Base-by-base conservation (phyloP, 1,140 invertebrate species). In the Aplysia californica region DNA sequence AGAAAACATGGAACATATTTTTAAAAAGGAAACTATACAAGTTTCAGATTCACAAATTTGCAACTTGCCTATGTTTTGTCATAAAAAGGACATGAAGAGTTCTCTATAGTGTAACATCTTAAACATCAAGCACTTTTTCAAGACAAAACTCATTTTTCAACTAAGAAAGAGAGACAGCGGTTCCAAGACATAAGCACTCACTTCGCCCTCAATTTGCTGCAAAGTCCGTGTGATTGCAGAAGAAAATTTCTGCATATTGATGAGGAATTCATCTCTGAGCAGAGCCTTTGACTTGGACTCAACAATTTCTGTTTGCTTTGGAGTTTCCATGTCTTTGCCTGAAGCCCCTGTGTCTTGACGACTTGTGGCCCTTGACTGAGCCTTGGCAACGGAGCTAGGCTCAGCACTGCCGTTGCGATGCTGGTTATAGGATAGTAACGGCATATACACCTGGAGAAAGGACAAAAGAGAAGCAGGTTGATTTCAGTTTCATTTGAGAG, bases 201-300 rank as follows among this genome's bases (percentile, higher is more conserved):
- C 89, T 80, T 91, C 90, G 15, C 89, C 89, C 80, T 90, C 90
- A 56, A 91, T 89, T 81, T 91, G 90, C 65, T 89, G 86, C 66
- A 91, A 87, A 1, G 90, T 90, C 50, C 89, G 83, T 41, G 85
- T 86, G 41, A 91, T 88, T 64, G 86, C 87, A 23, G 82, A 79
- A 5, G 88, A 79, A 85, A 91, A 91, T 66, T 91, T 91, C 69
- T 91, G 84, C 85, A 91, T 87, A 77, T 86, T 88, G 31, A 90
- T 89, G 1, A 89, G 79, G 69, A 91, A 90, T 75, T 91, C 90
- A 81, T 91, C 90, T 79, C 90, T 82, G n/a, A 90, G 77, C 76
- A 90, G 82, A 38, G 86, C 84, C 61, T 87, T 87, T 18, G 87
- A 84, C 75, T 84, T 71, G 23, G 85, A 85, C 71, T 88, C 87